A percentile compares a stretch with the other conserved stretches of the same genome.
These are phyloP conservation scores for Pyrrhura leucotis DNA, from an alignment of 2,797 vertebrate genomes.

Conservation along the genomic window DNA sequence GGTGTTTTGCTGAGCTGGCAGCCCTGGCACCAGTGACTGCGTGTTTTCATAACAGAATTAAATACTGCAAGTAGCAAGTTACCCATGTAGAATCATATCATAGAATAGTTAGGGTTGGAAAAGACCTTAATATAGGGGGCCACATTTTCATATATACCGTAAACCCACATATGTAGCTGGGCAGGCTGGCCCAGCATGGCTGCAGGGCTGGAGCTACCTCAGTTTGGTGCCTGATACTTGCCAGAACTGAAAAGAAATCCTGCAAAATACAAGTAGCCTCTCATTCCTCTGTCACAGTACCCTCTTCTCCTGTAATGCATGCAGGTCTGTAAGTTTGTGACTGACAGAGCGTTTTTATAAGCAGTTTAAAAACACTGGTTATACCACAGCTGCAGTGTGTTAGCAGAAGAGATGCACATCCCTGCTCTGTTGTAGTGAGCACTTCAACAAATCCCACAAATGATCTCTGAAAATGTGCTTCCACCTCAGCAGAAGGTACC, in stretches of 20 bases:
- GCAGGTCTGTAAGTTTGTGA: neutral
- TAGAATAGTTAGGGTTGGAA: neutral
- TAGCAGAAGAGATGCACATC: neutral
- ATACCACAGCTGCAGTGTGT: neutral
- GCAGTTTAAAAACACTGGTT: neutral
- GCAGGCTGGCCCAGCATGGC: accelerated
- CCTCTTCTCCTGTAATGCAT: neutral
- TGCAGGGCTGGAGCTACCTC: neutral
- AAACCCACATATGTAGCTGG: neutral
- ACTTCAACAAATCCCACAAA: neutral
- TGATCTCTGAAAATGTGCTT: neutral
- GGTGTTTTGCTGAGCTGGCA: neutral
- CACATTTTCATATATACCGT: neutral
- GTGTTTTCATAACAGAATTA: neutral
- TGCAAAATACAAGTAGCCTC: neutral
- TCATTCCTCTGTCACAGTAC: neutral
- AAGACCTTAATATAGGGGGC: neutral
- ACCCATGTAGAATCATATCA: neutral
- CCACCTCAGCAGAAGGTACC: neutral
- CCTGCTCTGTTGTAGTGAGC: accelerated
- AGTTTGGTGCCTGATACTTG: neutral
- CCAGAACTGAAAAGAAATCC: neutral
- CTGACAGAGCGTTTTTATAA: neutral
- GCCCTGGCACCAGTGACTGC: neutral
- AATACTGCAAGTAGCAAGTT: neutral